Base-by-base conservation (phyloP, 2,113 vertebrate genomes). In the Ochotona princeps region DNA sequence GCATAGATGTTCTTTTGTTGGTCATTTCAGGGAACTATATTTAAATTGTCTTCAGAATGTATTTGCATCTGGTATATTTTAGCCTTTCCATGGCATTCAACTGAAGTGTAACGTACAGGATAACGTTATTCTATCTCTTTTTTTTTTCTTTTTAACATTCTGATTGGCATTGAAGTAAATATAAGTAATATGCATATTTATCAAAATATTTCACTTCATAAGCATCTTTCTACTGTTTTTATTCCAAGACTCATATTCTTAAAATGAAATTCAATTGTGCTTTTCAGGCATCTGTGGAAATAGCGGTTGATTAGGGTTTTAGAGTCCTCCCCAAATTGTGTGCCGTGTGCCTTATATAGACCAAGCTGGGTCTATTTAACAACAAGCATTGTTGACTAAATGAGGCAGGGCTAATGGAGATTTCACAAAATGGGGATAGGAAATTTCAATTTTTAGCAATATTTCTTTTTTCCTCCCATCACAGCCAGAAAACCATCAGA, bases 311-410 rank as follows among this genome's bases (percentile, higher is more conserved):
- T 80, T 60, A 76, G n/a, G 79, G 17, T n/a, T 44, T 79, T 79
- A 30, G 35, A 80, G 28, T 32, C 92, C 44, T 92, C 51, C 69
- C 44, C 51, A 79, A 54, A 35, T 61, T 74, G 20, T 80, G 66
- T 79, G 91, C 44, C 32, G 23, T 73, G 74, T 90, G 90, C 79
- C 90, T 88, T 76, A 63, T 76, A 63, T 89, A 93, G 93, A 96
- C 84, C 75, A 89, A n/a, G 89, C 88, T 51, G 9, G 25, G 72
- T 91, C 67, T 61, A 65, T 79, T 89, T 91, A 76, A 96, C 94
- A 66, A 28, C 18, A 87, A 90, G 80, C 91, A 92, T 92, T 96
- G 91, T 88, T 96, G 61, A 92, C 63, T 81, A 91, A 93, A 95
- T 94, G 72, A 95, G 84, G 83, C 89, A 92, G 35, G 70, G 51